Evolutionary conservation across 1,140 invertebrate species (phyloP), one percentile per base, ranked within the genome.

Genomic region (Patella vulgata): DNA sequence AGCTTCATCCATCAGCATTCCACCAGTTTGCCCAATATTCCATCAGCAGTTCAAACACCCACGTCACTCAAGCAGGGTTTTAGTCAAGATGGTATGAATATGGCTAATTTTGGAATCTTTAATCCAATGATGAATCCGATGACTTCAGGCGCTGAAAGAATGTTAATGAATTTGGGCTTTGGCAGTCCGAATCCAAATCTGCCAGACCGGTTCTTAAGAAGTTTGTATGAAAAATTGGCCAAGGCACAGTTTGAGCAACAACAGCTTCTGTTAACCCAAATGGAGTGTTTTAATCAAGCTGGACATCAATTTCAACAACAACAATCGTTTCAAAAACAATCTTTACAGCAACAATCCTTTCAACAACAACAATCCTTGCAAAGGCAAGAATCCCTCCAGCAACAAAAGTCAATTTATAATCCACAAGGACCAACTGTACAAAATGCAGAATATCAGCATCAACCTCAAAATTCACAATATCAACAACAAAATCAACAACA

Each of bases 111-210:
- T 40, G 31, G n/a, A 17, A 59, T 59, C 44, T 36, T 33, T 23
- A 33, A 59, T n/a, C 46, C 47, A 14, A 44, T 27, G 17, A 17
- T 27, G 25, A 3, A 25, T 31, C 28, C 30, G 1, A 23, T 12
- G 17, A 11, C 25, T 28, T 55, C 62, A 19, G 54, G 59, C 19
- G 64, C 73, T 25, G 79, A 81, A 36, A 57, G 70, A 23, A 57
- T 80, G n/a, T 60, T 81, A 14, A 70, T 70, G 57, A 71, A 70
- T 58, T 52, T 81, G 23, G 78, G 79, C 1, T 80, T 80, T 58
- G 65, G 59, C 2, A 73, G 65, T 23, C 62, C 59, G 19, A 63
- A 74, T 1, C 69, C 66, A 23, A 78, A 77, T 65, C 61, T 81
- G 11, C 79, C 79, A 17, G 78, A 80, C 43, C 51, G 79, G 17